Base-by-base conservation (phyloP, 2,113 vertebrate species). In the Ochotona princeps region DNA sequence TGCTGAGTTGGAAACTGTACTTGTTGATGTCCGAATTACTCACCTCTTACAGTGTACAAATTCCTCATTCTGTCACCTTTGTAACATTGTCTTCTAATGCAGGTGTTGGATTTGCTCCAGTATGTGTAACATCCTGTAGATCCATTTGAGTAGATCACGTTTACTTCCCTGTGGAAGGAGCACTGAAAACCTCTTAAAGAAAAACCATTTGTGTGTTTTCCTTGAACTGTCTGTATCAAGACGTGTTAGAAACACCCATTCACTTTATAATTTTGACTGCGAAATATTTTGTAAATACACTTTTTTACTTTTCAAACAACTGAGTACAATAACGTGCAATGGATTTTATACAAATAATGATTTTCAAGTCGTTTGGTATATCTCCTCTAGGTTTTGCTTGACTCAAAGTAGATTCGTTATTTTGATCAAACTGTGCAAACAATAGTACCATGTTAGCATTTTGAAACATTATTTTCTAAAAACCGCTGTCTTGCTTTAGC, bases 291-390 rank as follows among this genome's bases (percentile, higher is more conserved):
- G 98, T 98, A 98, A 98, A 98, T 98, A 98, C 96, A 98, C 98
- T 98, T 98, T 98, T 98, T 98, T 98, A 98, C 98, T 98, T 98
- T 98, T 98, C 98, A 98, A 98, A 98, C 98, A 97, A 98, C 98
- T 97, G 97, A 98, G 98, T 98, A 98, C 98, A 98, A 98, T 98
- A 98, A 98, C 96, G 98, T 98, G 98, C 98, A 98, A 98, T 98
- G 98, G 97, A 97, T 98, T 98, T 98, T 98, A 98, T 98, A 98
- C 98, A 97, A 97, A 98, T 98, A 97, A 98, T 98, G 96, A 97
- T 98, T 98, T 98, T 98, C 97, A 98, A 98, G 97, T 98, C 93
- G 96, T 97, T 98, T 98, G 97, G 97, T 98, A 98, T 98, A 98
- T 97, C 97, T 98, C 98, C 97, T 98, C 97, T 98, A 83, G 96